phyloP scores from a whole-genome alignment of 1,140 invertebrate species.

The Dolichoris vasculosae region DNA sequence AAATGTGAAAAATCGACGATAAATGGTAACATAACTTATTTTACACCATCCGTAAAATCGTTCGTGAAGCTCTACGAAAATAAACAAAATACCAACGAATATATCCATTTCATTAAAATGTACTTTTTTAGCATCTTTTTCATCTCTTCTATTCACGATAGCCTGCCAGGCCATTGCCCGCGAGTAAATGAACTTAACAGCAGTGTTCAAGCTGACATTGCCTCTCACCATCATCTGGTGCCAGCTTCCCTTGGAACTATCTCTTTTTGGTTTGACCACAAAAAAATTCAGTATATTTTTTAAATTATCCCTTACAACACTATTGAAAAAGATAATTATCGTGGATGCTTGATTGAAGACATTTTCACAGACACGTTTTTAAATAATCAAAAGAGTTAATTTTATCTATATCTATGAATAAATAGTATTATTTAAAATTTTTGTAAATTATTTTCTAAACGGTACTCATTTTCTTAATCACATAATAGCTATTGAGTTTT shows the following conservation, averaged over 20 bases:
- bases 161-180: slow-evolving; percentile 36
- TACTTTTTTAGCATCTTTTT: slow-evolving; percentile 9
- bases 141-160: slow-evolving; percentile 9
- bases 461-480: background rate
- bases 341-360: too few relatives aligned
- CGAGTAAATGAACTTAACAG: slow-evolving; percentile 30
- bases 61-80: background rate
- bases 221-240: slow-evolving; percentile 27
- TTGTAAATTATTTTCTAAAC: background rate
- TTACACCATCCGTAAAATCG: background rate
- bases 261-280: background rate
- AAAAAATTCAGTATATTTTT: background rate
- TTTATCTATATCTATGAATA: background rate
- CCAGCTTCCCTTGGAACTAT: background rate
- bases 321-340: too few relatives aligned
- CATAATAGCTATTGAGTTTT: too few relatives aligned
- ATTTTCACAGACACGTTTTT: too few relatives aligned
- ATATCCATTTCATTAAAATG: background rate
- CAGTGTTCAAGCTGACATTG: background rate
- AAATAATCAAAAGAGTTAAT: too few relatives aligned
- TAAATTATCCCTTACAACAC: too few relatives aligned
- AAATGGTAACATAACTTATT: background rate
- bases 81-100: background rate
- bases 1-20: background rate
- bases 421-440: background rate